Evolutionary conservation across 1,140 invertebrate species (phyloP).

Genomic region (Drosophila suzukii): DNA sequence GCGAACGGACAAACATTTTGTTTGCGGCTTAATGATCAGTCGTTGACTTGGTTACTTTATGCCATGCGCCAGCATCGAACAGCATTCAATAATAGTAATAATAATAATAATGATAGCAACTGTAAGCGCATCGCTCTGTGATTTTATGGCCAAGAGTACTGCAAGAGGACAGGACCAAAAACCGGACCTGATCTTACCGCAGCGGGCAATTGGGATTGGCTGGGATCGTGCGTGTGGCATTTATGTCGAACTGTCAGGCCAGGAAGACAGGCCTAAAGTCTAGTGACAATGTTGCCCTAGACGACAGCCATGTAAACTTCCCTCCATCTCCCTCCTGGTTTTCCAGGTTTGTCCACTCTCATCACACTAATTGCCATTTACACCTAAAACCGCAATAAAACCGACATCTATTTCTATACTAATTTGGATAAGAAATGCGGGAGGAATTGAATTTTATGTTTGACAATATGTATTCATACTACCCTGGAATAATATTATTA

Average conservation of each 20-base stretch:
- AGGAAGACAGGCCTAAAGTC: slow-evolving; percentile 56
- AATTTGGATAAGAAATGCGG: slow-evolving; percentile 36
- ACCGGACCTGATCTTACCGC: slow-evolving; percentile 32
- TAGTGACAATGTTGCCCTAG: slow-evolving; percentile 64
- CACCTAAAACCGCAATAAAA: slow-evolving; percentile 71
- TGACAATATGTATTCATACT: slow-evolving; percentile 1
- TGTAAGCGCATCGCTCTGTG: slow-evolving; percentile 65
- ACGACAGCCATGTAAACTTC: slow-evolving; percentile 17
- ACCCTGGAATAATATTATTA: slow-evolving; percentile 16
- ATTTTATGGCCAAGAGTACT: slow-evolving; percentile 56
- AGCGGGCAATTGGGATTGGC: slow-evolving; percentile 43
- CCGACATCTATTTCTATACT: slow-evolving; percentile 48
- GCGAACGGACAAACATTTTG: slow-evolving; percentile 60
- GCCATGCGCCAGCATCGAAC: slow-evolving; percentile 38
- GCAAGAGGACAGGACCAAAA: slow-evolving; percentile 21
- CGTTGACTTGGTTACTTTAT: slow-evolving; percentile 72
- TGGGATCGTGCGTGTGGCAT: slow-evolving; percentile 68
- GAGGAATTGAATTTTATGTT: slow-evolving; percentile 19
- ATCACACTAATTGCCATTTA: slow-evolving; percentile 73
- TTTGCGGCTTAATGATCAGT: slow-evolving; percentile 60
- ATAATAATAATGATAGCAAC: slow-evolving; percentile 59
- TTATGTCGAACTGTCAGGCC: slow-evolving; percentile 67
- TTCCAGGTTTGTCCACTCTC: slow-evolving; percentile 18
- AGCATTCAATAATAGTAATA: slow-evolving; percentile 46
- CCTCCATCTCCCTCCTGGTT: not conserved